Base-by-base conservation (phyloP, 2,797 vertebrate genomes). In the Xyrichtys novacula region DNA sequence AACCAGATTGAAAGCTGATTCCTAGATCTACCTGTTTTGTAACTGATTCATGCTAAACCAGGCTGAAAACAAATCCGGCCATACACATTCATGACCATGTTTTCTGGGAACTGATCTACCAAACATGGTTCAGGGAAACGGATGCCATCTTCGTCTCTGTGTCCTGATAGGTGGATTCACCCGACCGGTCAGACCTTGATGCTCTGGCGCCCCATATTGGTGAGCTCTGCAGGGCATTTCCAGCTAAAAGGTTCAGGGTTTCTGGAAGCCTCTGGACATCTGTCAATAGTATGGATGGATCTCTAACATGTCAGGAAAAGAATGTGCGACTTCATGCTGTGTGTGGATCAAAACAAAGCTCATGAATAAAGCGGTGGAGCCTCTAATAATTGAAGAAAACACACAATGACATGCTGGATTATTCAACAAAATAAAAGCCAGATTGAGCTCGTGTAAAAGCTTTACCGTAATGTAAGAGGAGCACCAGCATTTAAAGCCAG, bases 51-150 rank as follows among this genome's bases (percentile, higher is more conserved):
- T 43, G 62, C 28, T 61, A 20, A 54, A 76, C 16, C 60, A 3
- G 31, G 26, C 67, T 42, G 80, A 62, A 75, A 69, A 76, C 74
- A 85, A 88, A 88, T 84, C 79, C 82, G 0, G 31, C 22, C 66
- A 61, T 82, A 42, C 65, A 85, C 83, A 85, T 85, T 81, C 79
- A 83, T 63, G 84, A 47, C 55, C 75, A 57, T 39, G 74, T 72
- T 80, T 88, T 86, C 84, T 67, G 60, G 55, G 84, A 88, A 87
- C 54, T 69, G 17, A 74, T 69, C 57, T 55, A 42, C 65, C 58
- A 70, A 74, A 47, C 61, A 39, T 1, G 53, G 17, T 85, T 83
- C 72, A 22, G 64, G 52, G 81, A 85, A 84, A 73, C 7, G 20
- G 42, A 55, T 19, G 53, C 46, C 44, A 15, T 26, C 49, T 52